Percentiles rank a stretch among this genome's conserved stretches.
These are phyloP conservation scores for Sebastes steindachneri DNA, from an alignment of 2,797 vertebrate genomes.

Conservation along the genomic window DNA sequence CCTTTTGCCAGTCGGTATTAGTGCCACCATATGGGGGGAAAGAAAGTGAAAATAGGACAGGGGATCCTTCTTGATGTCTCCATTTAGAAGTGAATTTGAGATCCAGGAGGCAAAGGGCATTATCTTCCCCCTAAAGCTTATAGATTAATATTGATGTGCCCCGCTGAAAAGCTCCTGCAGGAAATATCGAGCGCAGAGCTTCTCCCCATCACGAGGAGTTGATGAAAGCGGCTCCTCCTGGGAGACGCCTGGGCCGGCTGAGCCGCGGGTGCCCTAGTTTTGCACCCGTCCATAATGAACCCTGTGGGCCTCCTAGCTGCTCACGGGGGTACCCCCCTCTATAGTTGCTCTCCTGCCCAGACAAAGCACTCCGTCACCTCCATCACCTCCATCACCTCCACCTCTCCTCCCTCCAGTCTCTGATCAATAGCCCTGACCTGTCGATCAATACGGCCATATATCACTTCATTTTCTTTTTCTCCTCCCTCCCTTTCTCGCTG, in stretches of 20 bases:
- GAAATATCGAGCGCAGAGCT: constrained; percentile 30
- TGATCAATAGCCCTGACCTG: constrained; percentile 78
- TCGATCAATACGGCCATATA: constrained; percentile 80
- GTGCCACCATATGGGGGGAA: constrained; percentile 43
- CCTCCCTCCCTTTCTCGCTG: constrained; percentile 7
- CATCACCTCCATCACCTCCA: not conserved
- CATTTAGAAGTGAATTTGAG: constrained; percentile 40
- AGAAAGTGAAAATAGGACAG: constrained; percentile 8
- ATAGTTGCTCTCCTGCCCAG: constrained; percentile 22
- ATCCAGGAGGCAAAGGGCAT: constrained; percentile 34
- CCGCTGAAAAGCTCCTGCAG: constrained; percentile 34
- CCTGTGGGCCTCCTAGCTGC: constrained; percentile 7
- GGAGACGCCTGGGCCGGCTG: not conserved
- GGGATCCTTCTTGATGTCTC: constrained; percentile 41
- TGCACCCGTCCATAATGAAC: constrained; percentile 38
- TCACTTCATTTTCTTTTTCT: constrained; percentile 80
- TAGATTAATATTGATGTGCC: constrained; percentile 60
- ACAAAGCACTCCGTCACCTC: constrained; percentile 45
- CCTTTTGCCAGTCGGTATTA: constrained; percentile 22
- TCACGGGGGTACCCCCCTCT: constrained; percentile 6
- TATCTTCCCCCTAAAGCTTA: constrained; percentile 45
- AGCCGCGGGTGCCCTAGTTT: constrained; percentile 37
- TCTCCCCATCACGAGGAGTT: constrained; percentile 23
- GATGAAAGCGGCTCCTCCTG: constrained; percentile 38
- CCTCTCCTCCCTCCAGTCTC: constrained; percentile 25